These are phyloP conservation scores for Lasaia peninsularis DNA, from an alignment of 1,140 invertebrate genomes.

Conservation along the genomic window DNA sequence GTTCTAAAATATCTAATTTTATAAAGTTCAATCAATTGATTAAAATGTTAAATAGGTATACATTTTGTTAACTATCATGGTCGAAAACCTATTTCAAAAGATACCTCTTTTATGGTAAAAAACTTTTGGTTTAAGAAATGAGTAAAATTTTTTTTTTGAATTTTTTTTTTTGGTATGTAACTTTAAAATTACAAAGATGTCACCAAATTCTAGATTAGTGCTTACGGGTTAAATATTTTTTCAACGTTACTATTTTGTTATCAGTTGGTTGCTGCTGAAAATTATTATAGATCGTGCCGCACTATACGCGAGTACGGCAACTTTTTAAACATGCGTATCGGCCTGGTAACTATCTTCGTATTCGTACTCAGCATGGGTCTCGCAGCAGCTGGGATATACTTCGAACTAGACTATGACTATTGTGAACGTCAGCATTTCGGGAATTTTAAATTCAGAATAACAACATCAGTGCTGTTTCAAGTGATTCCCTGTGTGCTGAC, in stretches of 20 bases:
- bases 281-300: slow-evolving; percentile 80
- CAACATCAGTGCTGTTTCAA: slow-evolving; percentile 78
- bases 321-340: slow-evolving; percentile 57
- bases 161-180: too few relatives aligned
- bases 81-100: too few relatives aligned
- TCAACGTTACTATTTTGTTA: slow-evolving; percentile 66
- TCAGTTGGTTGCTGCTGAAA: slow-evolving; percentile 81
- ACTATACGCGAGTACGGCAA: slow-evolving; percentile 73
- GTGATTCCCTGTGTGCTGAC: slow-evolving; percentile 77
- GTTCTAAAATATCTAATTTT: too few relatives aligned
- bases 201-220: too few relatives aligned
- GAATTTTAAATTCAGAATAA: slow-evolving; percentile 72
- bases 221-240: too few relatives aligned
- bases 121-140: too few relatives aligned
- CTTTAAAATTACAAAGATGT: too few relatives aligned
- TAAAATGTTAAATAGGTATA: too few relatives aligned
- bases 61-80: too few relatives aligned
- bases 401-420: slow-evolving; percentile 78
- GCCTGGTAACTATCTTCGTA: slow-evolving; percentile 23
- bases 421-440: slow-evolving; percentile 75
- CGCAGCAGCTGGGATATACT: slow-evolving; percentile 36
- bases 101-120: too few relatives aligned
- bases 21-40: too few relatives aligned
- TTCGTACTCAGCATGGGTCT: slow-evolving; percentile 20
- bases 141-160: too few relatives aligned